Evolutionary conservation across 2,888 invertebrate species (phyloP).

Genomic region (Deroplatys truncata): DNA sequence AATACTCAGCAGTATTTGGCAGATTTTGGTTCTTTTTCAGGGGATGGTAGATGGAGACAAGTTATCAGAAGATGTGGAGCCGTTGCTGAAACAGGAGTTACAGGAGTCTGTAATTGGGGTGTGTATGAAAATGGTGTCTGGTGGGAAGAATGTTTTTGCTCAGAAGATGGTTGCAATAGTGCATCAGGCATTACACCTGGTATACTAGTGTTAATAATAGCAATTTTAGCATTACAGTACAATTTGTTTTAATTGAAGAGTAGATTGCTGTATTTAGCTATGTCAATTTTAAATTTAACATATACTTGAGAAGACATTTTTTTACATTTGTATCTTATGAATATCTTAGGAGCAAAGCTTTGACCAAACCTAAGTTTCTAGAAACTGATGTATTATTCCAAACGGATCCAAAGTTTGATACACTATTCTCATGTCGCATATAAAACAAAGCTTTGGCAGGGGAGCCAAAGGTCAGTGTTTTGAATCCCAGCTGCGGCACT

Average conservation of each 20-base stretch:
- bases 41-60: slow-evolving; percentile 93
- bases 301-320: too few relatives aligned
- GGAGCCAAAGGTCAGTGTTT: too few relatives aligned
- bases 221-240: neutral
- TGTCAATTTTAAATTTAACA: neutral
- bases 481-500: too few relatives aligned
- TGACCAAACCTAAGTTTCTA: too few relatives aligned
- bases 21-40: slow-evolving; percentile 48
- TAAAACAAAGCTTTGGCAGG: too few relatives aligned
- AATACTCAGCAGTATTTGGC: too few relatives aligned
- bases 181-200: slow-evolving; percentile 1
- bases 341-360: too few relatives aligned
- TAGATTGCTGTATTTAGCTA: neutral
- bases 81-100: slow-evolving; percentile 85
- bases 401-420: too few relatives aligned
- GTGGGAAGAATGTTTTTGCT: slow-evolving; percentile 96
- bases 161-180: slow-evolving; percentile 81
- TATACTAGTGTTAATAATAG: neutral
- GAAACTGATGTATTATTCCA: too few relatives aligned
- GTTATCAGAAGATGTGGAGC: slow-evolving; percentile 87
- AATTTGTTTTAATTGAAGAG: neutral
- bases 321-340: too few relatives aligned
- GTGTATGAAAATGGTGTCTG: slow-evolving; percentile 92
- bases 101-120: slow-evolving; percentile 96
- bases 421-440: too few relatives aligned